These are phyloP conservation scores for Seira sanloemensis DNA, from an alignment of 2,888 invertebrate species.

Conservation along the genomic window DNA sequence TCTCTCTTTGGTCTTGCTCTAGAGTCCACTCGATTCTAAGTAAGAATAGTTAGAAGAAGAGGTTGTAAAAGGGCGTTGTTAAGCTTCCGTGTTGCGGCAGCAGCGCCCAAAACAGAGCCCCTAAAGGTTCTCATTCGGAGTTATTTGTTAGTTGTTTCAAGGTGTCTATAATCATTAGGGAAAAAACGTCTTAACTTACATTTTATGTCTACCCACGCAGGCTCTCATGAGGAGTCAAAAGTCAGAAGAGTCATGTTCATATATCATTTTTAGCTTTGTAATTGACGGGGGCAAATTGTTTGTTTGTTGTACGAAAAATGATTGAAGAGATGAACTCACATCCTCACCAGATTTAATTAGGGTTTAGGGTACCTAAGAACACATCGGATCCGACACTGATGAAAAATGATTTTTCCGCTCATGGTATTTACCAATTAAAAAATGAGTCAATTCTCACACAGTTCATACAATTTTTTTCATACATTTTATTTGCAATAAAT, in stretches of 20 bases:
- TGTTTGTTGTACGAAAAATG: not conserved
- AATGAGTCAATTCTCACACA: not conserved
- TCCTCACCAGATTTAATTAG: not conserved
- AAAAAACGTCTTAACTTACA: no score
- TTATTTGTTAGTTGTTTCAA: not conserved
- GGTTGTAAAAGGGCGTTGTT: slow-evolving; percentile 10
- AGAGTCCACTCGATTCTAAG: no score
- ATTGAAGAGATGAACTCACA: not conserved
- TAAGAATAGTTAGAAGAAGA: no score
- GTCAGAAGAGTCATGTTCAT: not conserved
- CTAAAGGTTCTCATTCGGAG: not conserved
- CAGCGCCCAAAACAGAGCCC: not conserved
- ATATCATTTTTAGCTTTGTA: not conserved
- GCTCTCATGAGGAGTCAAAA: no score
- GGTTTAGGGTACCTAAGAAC: no score
- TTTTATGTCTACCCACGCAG: not conserved
- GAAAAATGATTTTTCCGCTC: not conserved
- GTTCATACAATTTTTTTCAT: not conserved
- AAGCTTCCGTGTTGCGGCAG: slow-evolving; percentile 44
- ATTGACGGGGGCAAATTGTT: not conserved
- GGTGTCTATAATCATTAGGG: no score
- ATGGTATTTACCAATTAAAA: not conserved
- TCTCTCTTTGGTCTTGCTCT: not conserved
- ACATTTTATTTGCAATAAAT: not conserved
- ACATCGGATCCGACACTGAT: not conserved